Base-by-base conservation (phyloP, 2,888 invertebrate genomes). In the Leucophenga maculata region DNA sequence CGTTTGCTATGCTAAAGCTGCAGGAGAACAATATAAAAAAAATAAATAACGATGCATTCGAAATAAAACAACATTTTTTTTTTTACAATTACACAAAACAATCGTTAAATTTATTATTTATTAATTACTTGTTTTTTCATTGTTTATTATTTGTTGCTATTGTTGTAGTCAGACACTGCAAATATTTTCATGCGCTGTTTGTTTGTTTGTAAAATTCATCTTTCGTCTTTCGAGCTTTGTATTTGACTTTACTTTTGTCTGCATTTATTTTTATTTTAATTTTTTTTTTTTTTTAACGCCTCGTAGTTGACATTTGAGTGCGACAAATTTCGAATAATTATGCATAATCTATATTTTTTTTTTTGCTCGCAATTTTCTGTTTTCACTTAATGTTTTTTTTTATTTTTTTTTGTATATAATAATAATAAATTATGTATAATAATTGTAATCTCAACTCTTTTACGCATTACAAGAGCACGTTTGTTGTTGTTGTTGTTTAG, bases 41-140 rank as follows among this genome's bases (percentile, higher is more conserved):
- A n/a, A n/a, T n/a, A n/a, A n/a, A n/a, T n/a, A n/a, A n/a, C n/a
- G n/a, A n/a, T n/a, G n/a, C n/a, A n/a, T 26, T 3, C 6, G 52
- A 70, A 74, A 71, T 74, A 71, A 78, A 82, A 82, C 78, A 75
- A 73, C 48, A 65, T 39, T 65, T 14, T 16, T 54, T 72, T 67
- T 67, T 75, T 81, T 87, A 88, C 88, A 88, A 88, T 88, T 88
- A 88, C 88, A 88, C 88, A 88, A 88, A 88, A 88, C 88, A 88
- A 86, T 88, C 87, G 86, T 88, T 86, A 87, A 88, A 87, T 79
- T 84, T 87, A 86, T 86, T 84, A 86, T 88, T 87, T 85, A 86
- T 86, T 84, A 83, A 79, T 87, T 82, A 79, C 80, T 82, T 82
- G 82, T 75, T 76, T 84, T 70, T 79, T 75, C 60, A 60, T 66